Conservation (phyloP, 2,797 vertebrate species). For the Pteropus rufus region DNA sequence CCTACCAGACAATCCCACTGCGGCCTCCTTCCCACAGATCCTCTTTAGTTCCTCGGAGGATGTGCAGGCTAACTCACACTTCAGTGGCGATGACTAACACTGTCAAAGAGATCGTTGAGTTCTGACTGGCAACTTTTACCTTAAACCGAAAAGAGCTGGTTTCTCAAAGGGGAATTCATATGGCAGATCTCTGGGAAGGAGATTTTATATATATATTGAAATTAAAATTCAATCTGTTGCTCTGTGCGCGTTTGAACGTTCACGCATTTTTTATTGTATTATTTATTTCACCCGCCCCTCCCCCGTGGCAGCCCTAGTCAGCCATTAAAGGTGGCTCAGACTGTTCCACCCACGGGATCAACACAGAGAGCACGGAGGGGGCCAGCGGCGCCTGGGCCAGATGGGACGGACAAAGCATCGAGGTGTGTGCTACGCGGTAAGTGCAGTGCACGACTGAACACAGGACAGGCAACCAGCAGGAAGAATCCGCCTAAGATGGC, state of each 20-base stretch:
- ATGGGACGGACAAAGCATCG: neutral
- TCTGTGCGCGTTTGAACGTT: neutral
- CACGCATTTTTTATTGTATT: neutral
- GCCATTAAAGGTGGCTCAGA: neutral
- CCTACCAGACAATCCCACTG: neutral
- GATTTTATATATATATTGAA: too few species aligned
- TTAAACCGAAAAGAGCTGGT: neutral
- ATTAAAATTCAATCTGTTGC: neutral
- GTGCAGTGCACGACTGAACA: neutral
- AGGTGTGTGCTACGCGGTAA: neutral
- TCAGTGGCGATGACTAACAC: neutral
- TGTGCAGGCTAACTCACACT: neutral
- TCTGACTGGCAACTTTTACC: too few species aligned
- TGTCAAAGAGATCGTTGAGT: too few species aligned
- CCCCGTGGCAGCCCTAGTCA: neutral
- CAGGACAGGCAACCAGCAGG: neutral
- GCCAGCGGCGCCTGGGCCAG: neutral
- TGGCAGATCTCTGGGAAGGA: neutral
- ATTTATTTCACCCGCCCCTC: neutral
- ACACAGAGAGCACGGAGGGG: too few species aligned
- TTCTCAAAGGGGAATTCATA: neutral
- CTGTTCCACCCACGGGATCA: neutral
- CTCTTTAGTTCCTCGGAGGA: neutral
- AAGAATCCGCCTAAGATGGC: conserved; percentile 47
- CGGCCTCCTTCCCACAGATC: neutral